Percentiles rank a stretch among this genome's conserved stretches.
Evolutionary conservation across 2,113 vertebrate genomes (phyloP).

Genomic region (Murina feae): DNA sequence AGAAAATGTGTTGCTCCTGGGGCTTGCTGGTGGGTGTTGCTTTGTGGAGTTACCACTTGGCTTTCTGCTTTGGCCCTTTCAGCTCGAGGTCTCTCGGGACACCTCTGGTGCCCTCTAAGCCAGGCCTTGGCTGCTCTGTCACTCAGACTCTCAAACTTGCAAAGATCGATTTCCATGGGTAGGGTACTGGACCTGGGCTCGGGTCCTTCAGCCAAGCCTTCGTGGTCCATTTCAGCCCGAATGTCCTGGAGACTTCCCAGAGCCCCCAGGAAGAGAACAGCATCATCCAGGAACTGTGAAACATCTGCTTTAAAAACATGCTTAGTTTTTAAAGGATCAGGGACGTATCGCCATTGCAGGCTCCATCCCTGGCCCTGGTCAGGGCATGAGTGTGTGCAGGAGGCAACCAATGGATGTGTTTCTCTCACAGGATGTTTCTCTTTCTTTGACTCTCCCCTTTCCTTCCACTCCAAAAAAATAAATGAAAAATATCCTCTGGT

Average conservation of each 20-base stretch:
- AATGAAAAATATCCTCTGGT: too few relatives aligned
- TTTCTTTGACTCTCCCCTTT: too few relatives aligned
- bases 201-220: neutral
- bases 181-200: neutral
- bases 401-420: too few relatives aligned
- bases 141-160: neutral
- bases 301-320: neutral
- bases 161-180: neutral
- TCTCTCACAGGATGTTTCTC: too few relatives aligned
- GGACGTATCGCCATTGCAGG: too few relatives aligned
- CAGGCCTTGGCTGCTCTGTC: neutral
- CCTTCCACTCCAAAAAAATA: too few relatives aligned
- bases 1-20: neutral
- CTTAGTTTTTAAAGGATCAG: too few relatives aligned
- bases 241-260: neutral
- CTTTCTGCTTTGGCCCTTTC: neutral
- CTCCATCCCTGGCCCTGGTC: too few relatives aligned
- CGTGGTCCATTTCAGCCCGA: neutral
- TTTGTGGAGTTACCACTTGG: neutral
- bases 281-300: neutral
- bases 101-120: neutral
- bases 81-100: neutral
- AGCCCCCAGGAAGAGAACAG: neutral
- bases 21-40: neutral
- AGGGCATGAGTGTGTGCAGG: too few relatives aligned